Conservation (phyloP, 2,888 invertebrate species). For the Cheilosia grossa region DNA sequence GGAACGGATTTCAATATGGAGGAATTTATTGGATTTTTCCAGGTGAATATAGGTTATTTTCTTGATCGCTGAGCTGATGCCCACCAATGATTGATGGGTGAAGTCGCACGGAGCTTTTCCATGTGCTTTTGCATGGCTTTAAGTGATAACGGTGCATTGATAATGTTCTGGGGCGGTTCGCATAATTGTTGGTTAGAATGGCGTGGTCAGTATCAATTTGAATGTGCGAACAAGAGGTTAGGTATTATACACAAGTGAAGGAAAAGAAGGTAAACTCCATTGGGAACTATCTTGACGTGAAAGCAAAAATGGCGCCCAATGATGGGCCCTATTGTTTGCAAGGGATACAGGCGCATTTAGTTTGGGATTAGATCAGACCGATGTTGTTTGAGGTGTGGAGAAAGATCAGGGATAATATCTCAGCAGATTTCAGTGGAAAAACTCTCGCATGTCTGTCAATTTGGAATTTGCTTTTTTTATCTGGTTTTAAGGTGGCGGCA, state of each 20-base stretch:
- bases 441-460: too few relatives aligned
- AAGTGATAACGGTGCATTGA: neutral
- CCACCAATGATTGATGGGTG: conserved; percentile 7
- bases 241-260: neutral
- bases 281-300: too few relatives aligned
- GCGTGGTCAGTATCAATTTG: neutral
- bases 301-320: too few relatives aligned
- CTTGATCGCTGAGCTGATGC: neutral
- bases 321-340: too few relatives aligned
- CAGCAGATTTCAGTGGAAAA: too few relatives aligned
- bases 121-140: neutral
- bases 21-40: conserved; percentile 45
- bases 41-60: conserved; percentile 57
- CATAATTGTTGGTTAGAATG: neutral
- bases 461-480: too few relatives aligned
- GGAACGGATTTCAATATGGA: conserved; percentile 13
- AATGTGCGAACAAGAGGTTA: neutral
- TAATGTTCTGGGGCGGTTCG: neutral
- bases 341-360: too few relatives aligned
- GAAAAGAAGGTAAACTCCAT: too few relatives aligned
- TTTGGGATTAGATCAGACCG: too few relatives aligned
- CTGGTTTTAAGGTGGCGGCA: too few relatives aligned
- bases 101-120: neutral
- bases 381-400: too few relatives aligned
- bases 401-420: too few relatives aligned